Percentiles rank a stretch among this genome's conserved stretches.
Conservation (phyloP, 2,113 vertebrate genomes). For the Alouatta palliata region DNA sequence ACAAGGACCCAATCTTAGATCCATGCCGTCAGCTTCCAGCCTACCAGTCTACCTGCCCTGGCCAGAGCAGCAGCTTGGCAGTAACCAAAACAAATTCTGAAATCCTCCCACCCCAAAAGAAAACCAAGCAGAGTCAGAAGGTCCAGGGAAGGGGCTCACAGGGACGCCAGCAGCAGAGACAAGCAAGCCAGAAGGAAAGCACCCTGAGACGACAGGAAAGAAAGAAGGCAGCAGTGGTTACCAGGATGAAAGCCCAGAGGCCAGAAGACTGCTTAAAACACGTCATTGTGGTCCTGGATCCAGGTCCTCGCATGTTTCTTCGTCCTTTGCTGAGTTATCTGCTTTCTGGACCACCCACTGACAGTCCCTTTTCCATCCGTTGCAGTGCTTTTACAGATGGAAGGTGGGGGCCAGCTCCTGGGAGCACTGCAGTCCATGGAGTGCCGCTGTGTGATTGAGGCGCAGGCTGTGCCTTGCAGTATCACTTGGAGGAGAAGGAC, state of each 20-base stretch:
- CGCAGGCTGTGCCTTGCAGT: constrained; percentile 87
- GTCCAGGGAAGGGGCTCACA: constrained; percentile 69
- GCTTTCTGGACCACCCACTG: constrained; percentile 26
- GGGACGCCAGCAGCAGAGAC: constrained; percentile 68
- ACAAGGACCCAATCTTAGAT: background rate
- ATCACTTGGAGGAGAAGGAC: constrained; percentile 90
- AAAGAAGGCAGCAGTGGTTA: constrained; percentile 78
- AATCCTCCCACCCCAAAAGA: constrained; percentile 66
- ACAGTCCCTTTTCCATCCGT: background rate
- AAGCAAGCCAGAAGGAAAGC: constrained; percentile 71
- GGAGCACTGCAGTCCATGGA: constrained; percentile 88
- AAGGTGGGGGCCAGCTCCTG: constrained; percentile 90
- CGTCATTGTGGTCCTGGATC: constrained; percentile 88
- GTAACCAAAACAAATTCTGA: background rate
- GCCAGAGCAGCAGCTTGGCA: background rate
- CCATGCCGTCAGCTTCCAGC: fast-evolving
- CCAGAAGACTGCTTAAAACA: constrained; percentile 92
- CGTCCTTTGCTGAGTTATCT: background rate
- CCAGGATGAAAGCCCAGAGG: constrained; percentile 84
- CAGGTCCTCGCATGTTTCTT: constrained; percentile 83
- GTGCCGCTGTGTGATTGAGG: constrained; percentile 89
- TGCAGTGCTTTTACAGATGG: constrained; percentile 90
- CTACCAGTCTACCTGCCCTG: fast-evolving
- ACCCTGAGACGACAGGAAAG: constrained; percentile 78
- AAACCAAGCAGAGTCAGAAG: constrained; percentile 70